Evolutionary conservation across 2,888 invertebrate genomes (phyloP).

Genomic region (Crematogaster levior): DNA sequence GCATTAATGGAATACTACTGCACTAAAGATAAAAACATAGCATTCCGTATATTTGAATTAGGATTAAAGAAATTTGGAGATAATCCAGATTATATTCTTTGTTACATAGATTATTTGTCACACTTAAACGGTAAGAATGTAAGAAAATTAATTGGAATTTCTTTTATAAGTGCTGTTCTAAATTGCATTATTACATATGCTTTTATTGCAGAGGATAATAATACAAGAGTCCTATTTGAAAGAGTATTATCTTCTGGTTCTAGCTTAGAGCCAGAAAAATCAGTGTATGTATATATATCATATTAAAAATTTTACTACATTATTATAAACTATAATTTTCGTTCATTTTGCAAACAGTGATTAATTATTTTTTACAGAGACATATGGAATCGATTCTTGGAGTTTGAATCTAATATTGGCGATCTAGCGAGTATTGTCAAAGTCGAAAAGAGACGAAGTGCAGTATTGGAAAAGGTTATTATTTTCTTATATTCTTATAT

Average conservation of each 20-base stretch:
- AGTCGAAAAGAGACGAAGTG: constrained; percentile 97
- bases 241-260: constrained; percentile 95
- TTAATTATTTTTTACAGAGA: constrained; percentile 88
- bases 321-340: constrained; percentile 2
- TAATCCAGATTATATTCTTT: constrained; percentile 97
- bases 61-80: constrained; percentile 98
- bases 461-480: constrained; percentile 94
- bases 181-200: not conserved
- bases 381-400: constrained; percentile 99
- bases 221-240: constrained; percentile 99
- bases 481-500: not conserved
- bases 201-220: constrained; percentile 95
- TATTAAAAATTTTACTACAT: not conserved
- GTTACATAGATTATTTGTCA: constrained; percentile 98
- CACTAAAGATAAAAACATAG: constrained; percentile 98
- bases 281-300: constrained; percentile 88
- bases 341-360: not conserved
- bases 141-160: not conserved
- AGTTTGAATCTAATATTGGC: constrained; percentile 99
- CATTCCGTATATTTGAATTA: constrained; percentile 98
- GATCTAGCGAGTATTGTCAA: constrained; percentile 99
- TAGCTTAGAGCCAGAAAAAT: constrained; percentile 95
- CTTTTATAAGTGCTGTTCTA: not conserved
- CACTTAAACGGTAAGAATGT: constrained; percentile 94
- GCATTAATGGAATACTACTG: constrained; percentile 99